Evolutionary conservation across 2,888 invertebrate species (phyloP).

Genomic region (Drosophila aldrichi): DNA sequence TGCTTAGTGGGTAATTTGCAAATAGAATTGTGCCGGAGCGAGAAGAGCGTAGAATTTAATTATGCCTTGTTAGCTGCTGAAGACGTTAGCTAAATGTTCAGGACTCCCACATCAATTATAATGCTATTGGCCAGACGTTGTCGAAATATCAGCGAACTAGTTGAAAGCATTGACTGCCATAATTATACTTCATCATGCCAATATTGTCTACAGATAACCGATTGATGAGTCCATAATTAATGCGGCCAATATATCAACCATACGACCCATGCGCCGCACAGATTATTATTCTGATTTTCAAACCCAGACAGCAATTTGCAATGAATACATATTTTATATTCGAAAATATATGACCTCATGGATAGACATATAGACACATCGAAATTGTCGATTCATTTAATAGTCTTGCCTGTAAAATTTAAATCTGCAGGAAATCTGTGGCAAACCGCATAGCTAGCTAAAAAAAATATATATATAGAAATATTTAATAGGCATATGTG

Average conservation of each 20-base stretch:
- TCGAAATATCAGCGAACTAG: constrained; percentile 1
- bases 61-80: constrained; percentile 27
- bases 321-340: constrained; percentile 14
- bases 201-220: background rate
- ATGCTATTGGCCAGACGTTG: background rate
- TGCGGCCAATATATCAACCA: constrained; percentile 31
- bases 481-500: too few relatives aligned
- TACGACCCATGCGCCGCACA: constrained; percentile 18
- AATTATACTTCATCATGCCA: background rate
- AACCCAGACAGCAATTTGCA: background rate
- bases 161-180: background rate
- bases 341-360: background rate
- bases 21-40: constrained; percentile 45
- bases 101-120: background rate
- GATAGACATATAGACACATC: background rate
- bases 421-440: constrained; percentile 18
- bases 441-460: background rate
- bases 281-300: constrained; percentile 2
- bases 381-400: background rate
- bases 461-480: background rate
- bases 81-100: background rate
- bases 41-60: constrained; percentile 40
- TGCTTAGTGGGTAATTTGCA: constrained; percentile 69
- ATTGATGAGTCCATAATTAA: constrained; percentile 5
- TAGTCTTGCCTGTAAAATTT: constrained; percentile 18